phyloP scores from a whole-genome alignment of 2,888 invertebrate genomes.

The Dryadula phaetusa region DNA sequence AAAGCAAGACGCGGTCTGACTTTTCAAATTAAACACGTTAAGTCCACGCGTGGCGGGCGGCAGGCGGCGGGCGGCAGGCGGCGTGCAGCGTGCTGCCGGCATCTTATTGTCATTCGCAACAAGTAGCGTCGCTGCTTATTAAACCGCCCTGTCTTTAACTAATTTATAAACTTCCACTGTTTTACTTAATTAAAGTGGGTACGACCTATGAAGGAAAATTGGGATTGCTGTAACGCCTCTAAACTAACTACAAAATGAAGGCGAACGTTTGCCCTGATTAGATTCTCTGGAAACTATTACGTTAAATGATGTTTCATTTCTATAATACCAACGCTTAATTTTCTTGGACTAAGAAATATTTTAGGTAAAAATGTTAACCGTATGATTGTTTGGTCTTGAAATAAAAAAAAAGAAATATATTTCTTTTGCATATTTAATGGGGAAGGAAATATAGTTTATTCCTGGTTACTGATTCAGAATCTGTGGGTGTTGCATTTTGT shows the following conservation, averaged over 20 bases:
- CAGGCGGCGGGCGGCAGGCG: conserved; percentile 49
- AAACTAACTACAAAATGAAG: conserved; percentile 20
- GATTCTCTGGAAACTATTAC: background rate
- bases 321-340: background rate
- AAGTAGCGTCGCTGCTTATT: conserved; percentile 73
- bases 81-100: conserved; percentile 34
- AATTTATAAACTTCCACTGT: conserved; percentile 62
- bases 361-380: background rate
- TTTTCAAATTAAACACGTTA: conserved; percentile 83
- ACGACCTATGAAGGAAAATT: conserved; percentile 37
- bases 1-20: conserved; percentile 80
- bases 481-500: no score
- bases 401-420: no score
- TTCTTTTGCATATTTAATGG: no score
- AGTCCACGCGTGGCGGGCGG: conserved; percentile 77
- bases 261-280: conserved; percentile 2
- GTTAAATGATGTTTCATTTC: background rate
- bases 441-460: no score
- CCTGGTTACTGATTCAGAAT: no score
- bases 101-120: conserved; percentile 77
- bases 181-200: conserved; percentile 41
- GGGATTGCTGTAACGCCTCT: conserved; percentile 26
- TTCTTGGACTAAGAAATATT: background rate
- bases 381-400: background rate
- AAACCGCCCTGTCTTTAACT: conserved; percentile 72